Base-by-base conservation (phyloP, 2,888 invertebrate genomes). In the Euproctis similis region DNA sequence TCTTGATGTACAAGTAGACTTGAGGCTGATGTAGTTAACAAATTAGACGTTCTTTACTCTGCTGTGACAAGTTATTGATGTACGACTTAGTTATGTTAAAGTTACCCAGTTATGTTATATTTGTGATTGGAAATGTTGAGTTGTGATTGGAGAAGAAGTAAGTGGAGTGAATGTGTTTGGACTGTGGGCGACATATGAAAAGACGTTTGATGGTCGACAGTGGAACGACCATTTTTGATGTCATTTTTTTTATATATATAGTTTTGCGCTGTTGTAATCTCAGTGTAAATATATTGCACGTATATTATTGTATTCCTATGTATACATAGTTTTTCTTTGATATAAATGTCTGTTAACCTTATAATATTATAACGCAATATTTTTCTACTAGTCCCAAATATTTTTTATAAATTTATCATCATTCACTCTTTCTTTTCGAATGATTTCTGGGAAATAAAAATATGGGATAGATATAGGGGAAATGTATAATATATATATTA, bases 311-410 rank as follows among this genome's bases (percentile, higher is more conserved):
- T 59, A 69, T 65, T 59, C 62, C 53, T 68, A 65, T 66, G 55
- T 65, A 68, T 67, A 65, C 64, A 57, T 70, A 67, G 65, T 67
- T 63, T 62, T 61, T 53, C 53, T 52, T 21, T 60, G 50, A 42
- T 57, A 57, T 60, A 59, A 56, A 66, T 67, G 54, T 71, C 61
- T 74, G 63, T 69, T 58, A 57, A 58, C 49, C 51, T 53, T 48
- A 47, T n/a, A n/a, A n/a, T n/a, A n/a, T n/a, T n/a, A n/a, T n/a
- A 61, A 59, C 56, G 78, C 80, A 78, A 81, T 80, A 77, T 58
- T 64, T 47, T 64, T 60, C 60, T 59, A 56, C 81, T 78, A 80
- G 81, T 81, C 80, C 46, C 45, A 57, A 59, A 38, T 58, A 61
- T 67, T 59, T 56, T 72, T 75, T 70, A 63, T n/a, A 78, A 81